Evolutionary conservation across 1,140 invertebrate species (phyloP).

Genomic region (Hypothenemus hampei): DNA sequence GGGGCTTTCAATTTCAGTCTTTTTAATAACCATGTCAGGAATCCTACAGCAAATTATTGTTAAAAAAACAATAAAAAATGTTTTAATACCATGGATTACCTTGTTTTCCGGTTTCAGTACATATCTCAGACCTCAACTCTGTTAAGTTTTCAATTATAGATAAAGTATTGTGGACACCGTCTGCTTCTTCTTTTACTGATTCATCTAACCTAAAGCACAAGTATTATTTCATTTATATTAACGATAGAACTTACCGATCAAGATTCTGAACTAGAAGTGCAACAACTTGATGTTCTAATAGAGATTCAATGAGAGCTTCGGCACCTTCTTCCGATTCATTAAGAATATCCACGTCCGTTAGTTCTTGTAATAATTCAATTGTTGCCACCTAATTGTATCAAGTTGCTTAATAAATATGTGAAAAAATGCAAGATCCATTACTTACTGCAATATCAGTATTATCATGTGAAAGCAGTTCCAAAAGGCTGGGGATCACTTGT

Average conservation of each 20-base stretch:
- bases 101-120: conserved; percentile 78
- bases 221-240: too few species aligned
- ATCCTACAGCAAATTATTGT: conserved; percentile 44
- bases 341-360: conserved; percentile 94
- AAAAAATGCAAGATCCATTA: conserved; percentile 1
- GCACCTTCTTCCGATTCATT: conserved; percentile 85
- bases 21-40: conserved; percentile 90
- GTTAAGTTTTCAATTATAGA: conserved; percentile 79
- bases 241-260: too few species aligned
- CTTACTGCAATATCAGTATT: conserved; percentile 88
- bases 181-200: conserved; percentile 86
- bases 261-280: conserved; percentile 91
- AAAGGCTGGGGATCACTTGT: conserved; percentile 80
- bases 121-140: conserved; percentile 85
- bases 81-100: conserved; percentile 43
- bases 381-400: conserved; percentile 35
- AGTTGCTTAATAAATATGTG: neutral
- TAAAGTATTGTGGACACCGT: conserved; percentile 94
- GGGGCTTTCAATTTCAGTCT: conserved; percentile 76
- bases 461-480: conserved; percentile 92
- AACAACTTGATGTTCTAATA: conserved; percentile 86
- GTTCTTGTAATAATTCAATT: conserved; percentile 63
- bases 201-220: too few species aligned
- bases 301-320: conserved; percentile 67
- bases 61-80: neutral